phyloP scores from a whole-genome alignment of 2,113 vertebrate species.

The Silurus meridionalis region DNA sequence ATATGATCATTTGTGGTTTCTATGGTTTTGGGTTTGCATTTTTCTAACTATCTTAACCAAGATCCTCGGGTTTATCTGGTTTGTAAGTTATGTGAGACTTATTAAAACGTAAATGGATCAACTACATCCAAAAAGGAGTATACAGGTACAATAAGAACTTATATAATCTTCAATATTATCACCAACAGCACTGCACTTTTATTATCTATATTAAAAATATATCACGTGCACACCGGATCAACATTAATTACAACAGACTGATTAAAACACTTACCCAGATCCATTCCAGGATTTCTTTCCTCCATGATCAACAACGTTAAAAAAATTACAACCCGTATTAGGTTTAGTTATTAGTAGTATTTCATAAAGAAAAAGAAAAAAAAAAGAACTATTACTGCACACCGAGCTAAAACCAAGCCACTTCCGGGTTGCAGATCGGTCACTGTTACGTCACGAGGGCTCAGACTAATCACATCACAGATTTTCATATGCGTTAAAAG shows the following conservation, averaged over 20 bases:
- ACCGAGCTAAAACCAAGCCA: not conserved
- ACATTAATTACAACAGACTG: not conserved
- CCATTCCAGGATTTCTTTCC: constrained; percentile 57
- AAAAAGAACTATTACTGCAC: not conserved
- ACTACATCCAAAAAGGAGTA: not conserved
- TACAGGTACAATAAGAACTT: not conserved
- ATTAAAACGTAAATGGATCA: not conserved
- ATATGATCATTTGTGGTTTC: not conserved
- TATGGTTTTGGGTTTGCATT: not conserved
- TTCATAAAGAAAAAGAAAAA: too few relatives aligned
- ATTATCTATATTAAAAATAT: not conserved
- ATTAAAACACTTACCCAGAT: constrained; percentile 56
- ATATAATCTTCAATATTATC: not conserved
- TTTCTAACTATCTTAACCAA: not conserved
- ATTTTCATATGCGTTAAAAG: not conserved
- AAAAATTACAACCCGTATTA: not conserved
- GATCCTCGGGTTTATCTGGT: not conserved
- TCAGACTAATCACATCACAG: constrained; percentile 14
- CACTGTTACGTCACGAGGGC: not conserved
- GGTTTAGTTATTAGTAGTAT: not conserved
- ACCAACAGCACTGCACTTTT: not conserved
- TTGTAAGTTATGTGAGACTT: constrained; percentile 32
- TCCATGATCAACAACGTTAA: constrained; percentile 47
- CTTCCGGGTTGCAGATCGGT: not conserved
- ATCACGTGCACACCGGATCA: not conserved